Percentiles rank a stretch among this genome's conserved stretches.
Evolutionary conservation across 2,797 vertebrate species (phyloP).

Genomic region (Gobio occitaniae): DNA sequence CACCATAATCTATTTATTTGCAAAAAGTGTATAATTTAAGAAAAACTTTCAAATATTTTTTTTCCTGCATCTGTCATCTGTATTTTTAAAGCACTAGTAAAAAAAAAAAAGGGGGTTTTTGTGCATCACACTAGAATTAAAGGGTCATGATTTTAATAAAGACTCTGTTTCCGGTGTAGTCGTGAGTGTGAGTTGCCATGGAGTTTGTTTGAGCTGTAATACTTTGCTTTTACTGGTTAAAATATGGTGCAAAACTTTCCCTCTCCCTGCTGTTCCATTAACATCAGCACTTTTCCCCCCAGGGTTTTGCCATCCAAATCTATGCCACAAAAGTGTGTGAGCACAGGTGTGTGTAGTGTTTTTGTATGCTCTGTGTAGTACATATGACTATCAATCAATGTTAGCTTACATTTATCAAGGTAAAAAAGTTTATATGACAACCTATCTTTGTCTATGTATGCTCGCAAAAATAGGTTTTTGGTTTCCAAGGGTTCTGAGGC

Average conservation of each 20-base stretch:
- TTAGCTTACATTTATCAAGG: neutral
- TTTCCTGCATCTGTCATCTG: too few relatives aligned
- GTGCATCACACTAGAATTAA: too few relatives aligned
- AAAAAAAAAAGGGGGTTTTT: too few relatives aligned
- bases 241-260: constrained; percentile 31
- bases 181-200: neutral
- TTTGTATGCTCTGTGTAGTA: neutral
- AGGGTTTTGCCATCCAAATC: constrained; percentile 14
- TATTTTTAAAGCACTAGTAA: too few relatives aligned
- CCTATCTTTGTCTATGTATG: neutral
- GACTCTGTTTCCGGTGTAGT: neutral
- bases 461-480: neutral
- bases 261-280: constrained; percentile 22
- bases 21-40: too few relatives aligned
- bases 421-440: constrained; percentile 1
- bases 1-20: too few relatives aligned
- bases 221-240: constrained; percentile 35
- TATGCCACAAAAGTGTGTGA: constrained; percentile 9
- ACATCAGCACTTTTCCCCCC: neutral
- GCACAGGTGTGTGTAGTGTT: constrained; percentile 11
- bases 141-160: neutral
- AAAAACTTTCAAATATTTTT: too few relatives aligned
- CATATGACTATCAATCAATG: neutral
- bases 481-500: neutral
- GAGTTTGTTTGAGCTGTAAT: constrained; percentile 10